Percentiles rank a stretch among this genome's conserved stretches.
Evolutionary conservation across 2,888 invertebrate species (phyloP).

Genomic region (Protodeltote pygarga): DNA sequence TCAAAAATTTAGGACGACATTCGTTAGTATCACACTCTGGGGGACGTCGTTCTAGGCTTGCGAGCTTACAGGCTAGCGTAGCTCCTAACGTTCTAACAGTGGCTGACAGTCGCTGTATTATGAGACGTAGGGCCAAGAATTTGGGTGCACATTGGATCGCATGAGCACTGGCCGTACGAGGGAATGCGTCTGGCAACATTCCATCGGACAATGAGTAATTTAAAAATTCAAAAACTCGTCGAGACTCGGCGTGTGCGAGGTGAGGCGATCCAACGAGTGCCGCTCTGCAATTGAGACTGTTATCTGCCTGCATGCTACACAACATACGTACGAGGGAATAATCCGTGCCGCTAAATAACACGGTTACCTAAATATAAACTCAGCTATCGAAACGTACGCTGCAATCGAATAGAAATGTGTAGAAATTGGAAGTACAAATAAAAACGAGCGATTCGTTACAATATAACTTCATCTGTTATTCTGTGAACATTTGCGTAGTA

Average conservation of each 20-base stretch:
- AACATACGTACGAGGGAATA: conserved; percentile 56
- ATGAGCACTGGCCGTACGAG: conserved; percentile 56
- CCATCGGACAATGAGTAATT: conserved; percentile 87
- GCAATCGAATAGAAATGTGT: conserved; percentile 49
- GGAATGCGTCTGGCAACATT: conserved; percentile 75
- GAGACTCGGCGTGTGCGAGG: conserved; percentile 76
- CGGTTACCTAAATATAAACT: conserved; percentile 68
- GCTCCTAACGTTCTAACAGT: conserved; percentile 59
- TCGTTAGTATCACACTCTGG: conserved; percentile 79
- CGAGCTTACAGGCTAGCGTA: conserved; percentile 62
- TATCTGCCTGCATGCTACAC: conserved; percentile 71
- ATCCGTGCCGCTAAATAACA: conserved; percentile 67
- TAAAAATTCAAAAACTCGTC: conserved; percentile 88
- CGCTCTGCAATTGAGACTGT: conserved; percentile 83
- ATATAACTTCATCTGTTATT: conserved; percentile 48
- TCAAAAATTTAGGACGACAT: conserved; percentile 84
- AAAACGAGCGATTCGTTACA: conserved; percentile 49
- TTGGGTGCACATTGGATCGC: conserved; percentile 76
- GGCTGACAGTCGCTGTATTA: conserved; percentile 59
- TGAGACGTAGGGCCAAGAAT: conserved; percentile 67
- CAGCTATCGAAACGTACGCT: conserved; percentile 51
- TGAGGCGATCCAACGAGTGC: conserved; percentile 79
- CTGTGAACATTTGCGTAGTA: conserved; percentile 37
- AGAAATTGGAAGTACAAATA: conserved; percentile 62
- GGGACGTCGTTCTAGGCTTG: conserved; percentile 79